Percentiles rank a stretch among this genome's conserved stretches.
phyloP scores from a whole-genome alignment of 2,888 invertebrate genomes.

The Platynereis dumerilii region DNA sequence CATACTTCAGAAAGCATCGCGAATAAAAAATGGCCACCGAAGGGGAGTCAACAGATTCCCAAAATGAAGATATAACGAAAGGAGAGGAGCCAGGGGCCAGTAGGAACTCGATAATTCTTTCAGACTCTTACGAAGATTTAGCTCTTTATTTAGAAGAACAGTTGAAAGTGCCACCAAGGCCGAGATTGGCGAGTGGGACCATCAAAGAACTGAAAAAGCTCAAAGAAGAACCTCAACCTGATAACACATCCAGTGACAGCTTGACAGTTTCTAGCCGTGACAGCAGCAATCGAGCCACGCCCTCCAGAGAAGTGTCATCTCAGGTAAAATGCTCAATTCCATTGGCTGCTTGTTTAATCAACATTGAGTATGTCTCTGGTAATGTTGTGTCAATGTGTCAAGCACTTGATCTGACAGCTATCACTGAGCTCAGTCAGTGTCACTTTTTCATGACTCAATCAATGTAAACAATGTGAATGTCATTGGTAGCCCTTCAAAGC shows the following conservation, averaged over 20 bases:
- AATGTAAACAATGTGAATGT: no score
- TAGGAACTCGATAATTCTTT: conserved; percentile 74
- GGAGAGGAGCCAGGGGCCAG: conserved; percentile 70
- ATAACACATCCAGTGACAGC: neutral
- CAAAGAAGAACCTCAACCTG: neutral
- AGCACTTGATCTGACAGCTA: no score
- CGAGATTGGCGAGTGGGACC: conserved; percentile 25
- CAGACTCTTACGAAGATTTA: conserved; percentile 63
- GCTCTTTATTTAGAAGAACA: conserved; percentile 26
- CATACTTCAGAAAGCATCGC: no score
- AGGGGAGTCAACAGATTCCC: neutral
- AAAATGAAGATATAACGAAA: conserved; percentile 22
- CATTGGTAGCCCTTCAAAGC: no score
- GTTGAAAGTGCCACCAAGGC: neutral
- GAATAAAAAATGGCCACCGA: neutral
- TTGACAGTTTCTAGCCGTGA: conserved; percentile 5
- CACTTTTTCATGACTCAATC: no score
- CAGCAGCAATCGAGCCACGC: conserved; percentile 18
- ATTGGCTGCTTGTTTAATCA: no score
- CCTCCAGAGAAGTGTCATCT: conserved; percentile 6
- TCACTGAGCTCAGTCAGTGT: no score
- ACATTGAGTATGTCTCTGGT: no score
- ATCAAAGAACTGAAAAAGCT: conserved; percentile 23
- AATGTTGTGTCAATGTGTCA: no score
- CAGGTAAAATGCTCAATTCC: no score